These are phyloP conservation scores for Pedicia rivosa DNA, from an alignment of 2,888 invertebrate species.

Conservation along the genomic window DNA sequence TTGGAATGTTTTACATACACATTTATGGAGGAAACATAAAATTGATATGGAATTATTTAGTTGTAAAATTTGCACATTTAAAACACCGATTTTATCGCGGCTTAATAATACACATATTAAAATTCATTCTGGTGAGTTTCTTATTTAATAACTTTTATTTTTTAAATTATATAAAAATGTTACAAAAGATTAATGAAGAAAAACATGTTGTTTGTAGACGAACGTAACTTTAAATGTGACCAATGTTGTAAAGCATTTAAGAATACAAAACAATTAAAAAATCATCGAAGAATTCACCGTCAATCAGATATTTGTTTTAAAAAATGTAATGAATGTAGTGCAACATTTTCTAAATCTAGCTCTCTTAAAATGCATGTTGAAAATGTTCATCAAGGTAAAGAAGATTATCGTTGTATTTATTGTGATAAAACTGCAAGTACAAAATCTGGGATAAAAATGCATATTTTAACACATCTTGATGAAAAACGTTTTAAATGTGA, in stretches of 20 bases:
- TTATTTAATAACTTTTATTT: too few relatives aligned
- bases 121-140: conserved; percentile 53
- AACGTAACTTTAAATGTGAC: conserved; percentile 39
- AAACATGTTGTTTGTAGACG: too few relatives aligned
- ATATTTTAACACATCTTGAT: conserved; percentile 29
- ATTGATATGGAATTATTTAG: conserved; percentile 66
- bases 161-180: too few relatives aligned
- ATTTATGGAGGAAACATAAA: conserved; percentile 61
- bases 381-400: conserved; percentile 32
- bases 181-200: too few relatives aligned
- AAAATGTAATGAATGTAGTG: conserved; percentile 30
- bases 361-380: conserved; percentile 36
- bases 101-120: conserved; percentile 58
- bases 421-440: conserved; percentile 21
- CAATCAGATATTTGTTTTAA: conserved; percentile 14
- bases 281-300: conserved; percentile 48
- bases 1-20: conserved; percentile 56
- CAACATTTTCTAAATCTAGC: conserved; percentile 24
- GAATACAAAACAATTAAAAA: conserved; percentile 59
- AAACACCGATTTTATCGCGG: conserved; percentile 51
- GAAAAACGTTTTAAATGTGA: conserved; percentile 50
- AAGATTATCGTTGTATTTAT: conserved; percentile 38
- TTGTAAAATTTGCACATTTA: conserved; percentile 59
- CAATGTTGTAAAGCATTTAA: conserved; percentile 65
- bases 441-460: conserved; percentile 36